Evolutionary conservation across 2,797 vertebrate genomes (phyloP).

Genomic region (Tolypeutes matacus): DNA sequence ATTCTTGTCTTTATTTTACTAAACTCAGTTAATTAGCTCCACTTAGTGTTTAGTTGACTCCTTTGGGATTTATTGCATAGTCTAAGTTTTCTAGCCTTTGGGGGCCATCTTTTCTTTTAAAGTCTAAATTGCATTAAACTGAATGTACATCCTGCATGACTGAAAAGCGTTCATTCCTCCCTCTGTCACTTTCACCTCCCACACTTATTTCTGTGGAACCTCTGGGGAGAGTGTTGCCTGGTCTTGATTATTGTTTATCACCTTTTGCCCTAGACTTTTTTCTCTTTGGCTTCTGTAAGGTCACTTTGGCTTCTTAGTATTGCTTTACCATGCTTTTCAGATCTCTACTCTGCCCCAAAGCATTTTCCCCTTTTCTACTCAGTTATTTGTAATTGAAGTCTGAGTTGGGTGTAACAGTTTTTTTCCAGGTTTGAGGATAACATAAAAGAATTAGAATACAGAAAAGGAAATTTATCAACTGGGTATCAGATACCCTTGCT

Average conservation of each 20-base stretch:
- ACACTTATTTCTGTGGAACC: neutral
- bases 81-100: neutral
- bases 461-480: neutral
- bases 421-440: neutral
- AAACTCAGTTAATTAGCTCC: neutral
- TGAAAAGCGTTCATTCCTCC: no score
- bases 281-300: neutral
- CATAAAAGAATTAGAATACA: neutral
- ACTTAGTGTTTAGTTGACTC: neutral
- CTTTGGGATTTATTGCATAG: conserved; percentile 15
- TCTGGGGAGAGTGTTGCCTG: neutral
- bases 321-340: neutral
- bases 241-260: neutral
- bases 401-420: neutral
- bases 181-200: neutral
- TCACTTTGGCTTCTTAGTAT: neutral
- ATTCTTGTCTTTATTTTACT: neutral
- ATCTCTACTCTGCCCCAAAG: neutral
- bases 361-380: neutral
- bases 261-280: neutral
- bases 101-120: neutral
- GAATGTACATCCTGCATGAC: no score
- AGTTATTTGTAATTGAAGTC: conserved; percentile 6
- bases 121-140: no score
- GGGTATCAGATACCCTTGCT: neutral